Evolutionary conservation across 2,888 invertebrate species (phyloP).

Genomic region (Microplitis manilae): DNA sequence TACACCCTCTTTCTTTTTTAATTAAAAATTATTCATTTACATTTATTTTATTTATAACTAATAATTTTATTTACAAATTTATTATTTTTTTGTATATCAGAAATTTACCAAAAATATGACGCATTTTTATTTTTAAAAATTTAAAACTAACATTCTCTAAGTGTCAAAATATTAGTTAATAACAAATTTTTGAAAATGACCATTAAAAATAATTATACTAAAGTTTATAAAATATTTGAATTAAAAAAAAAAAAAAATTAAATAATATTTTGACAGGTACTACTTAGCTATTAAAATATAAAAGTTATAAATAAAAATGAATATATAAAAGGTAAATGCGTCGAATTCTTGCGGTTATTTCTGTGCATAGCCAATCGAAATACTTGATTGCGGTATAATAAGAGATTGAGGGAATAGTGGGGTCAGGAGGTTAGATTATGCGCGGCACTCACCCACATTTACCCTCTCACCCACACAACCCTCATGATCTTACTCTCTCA

Average conservation of each 20-base stretch:
- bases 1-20: background rate
- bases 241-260: background rate
- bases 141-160: background rate
- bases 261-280: background rate
- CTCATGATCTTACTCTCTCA: background rate
- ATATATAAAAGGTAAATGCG: slow-evolving; percentile 22
- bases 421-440: slow-evolving; percentile 25
- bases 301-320: slow-evolving; percentile 9
- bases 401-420: slow-evolving; percentile 18
- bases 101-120: slow-evolving; percentile 5
- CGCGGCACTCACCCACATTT: background rate
- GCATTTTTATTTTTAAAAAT: background rate
- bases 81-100: background rate
- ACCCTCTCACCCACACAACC: background rate
- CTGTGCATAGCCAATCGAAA: slow-evolving; percentile 36
- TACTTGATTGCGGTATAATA: slow-evolving; percentile 27
- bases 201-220: background rate
- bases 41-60: background rate
- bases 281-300: background rate
- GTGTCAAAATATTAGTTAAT: background rate
- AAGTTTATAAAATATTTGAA: background rate
- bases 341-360: slow-evolving; percentile 36
- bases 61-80: background rate
- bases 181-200: no score
- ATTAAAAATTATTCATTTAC: background rate